Evolutionary conservation across 2,113 vertebrate genomes (phyloP).

Genomic region (Hemibagrus wyckioides): DNA sequence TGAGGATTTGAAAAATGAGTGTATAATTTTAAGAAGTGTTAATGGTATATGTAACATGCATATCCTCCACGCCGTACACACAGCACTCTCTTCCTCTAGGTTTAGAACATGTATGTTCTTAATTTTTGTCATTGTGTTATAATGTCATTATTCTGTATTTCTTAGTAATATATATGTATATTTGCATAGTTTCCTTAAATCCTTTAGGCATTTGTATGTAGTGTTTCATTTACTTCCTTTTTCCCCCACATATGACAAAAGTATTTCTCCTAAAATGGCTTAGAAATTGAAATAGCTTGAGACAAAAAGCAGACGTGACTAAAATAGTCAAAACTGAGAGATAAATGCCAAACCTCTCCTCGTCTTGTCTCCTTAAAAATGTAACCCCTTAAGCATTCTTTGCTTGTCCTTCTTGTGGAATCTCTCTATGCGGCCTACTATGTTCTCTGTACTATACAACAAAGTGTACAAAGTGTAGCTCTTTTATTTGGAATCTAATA

Average conservation of each 20-base stretch:
- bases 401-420: not conserved
- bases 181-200: not conserved
- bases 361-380: not conserved
- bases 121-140: not conserved
- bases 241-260: not conserved
- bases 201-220: not conserved
- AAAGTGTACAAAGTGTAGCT: not conserved
- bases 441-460: not conserved
- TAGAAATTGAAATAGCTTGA: not conserved
- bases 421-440: not conserved
- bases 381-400: not conserved
- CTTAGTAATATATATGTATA: not conserved
- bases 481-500: not conserved
- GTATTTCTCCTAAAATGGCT: not conserved
- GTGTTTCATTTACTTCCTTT: not conserved
- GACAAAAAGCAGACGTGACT: not conserved
- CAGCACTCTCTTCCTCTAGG: not conserved
- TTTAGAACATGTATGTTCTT: not conserved
- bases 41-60: not conserved
- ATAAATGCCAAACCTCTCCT: not conserved
- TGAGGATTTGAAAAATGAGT: not conserved
- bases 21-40: not conserved
- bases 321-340: not conserved
- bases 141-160: not conserved
- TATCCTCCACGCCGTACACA: not conserved